These are phyloP conservation scores for Chlamydotis undulata DNA, from an alignment of 2,113 vertebrate species.

Conservation along the genomic window DNA sequence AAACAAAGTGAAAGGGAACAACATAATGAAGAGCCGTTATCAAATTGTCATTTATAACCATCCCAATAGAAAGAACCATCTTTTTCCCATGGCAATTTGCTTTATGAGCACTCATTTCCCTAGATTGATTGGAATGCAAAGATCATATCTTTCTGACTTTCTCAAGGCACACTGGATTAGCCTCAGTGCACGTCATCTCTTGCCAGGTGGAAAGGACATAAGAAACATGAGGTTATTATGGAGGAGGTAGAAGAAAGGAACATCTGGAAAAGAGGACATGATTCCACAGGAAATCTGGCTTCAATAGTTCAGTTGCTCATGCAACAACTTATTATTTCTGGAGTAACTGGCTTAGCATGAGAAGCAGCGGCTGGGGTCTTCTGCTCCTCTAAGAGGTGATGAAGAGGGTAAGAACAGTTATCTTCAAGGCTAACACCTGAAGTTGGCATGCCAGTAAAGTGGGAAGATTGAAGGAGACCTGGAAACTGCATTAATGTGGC, in stretches of 20 bases:
- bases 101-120: constrained; percentile 20
- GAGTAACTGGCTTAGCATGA: constrained; percentile 10
- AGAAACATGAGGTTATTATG: constrained; percentile 22
- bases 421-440: constrained; percentile 19
- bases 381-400: background rate
- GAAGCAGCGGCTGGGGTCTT: background rate
- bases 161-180: constrained; percentile 11
- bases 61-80: background rate
- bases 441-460: background rate
- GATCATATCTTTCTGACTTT: constrained; percentile 20
- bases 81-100: background rate
- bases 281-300: constrained; percentile 56
- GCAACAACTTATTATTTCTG: constrained; percentile 49
- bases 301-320: constrained; percentile 12
- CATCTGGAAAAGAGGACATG: constrained; percentile 60
- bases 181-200: background rate
- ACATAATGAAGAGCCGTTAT: background rate
- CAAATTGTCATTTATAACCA: background rate
- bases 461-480: background rate
- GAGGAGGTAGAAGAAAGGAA: constrained; percentile 30
- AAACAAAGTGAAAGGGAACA: background rate
- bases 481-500: constrained; percentile 6
- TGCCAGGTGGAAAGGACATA: constrained; percentile 64
- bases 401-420: constrained; percentile 9
- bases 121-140: background rate